Evolutionary conservation across 2,113 vertebrate genomes (phyloP), one percentile per base, ranked within the genome.

Genomic region (Ammodytes dubius): DNA sequence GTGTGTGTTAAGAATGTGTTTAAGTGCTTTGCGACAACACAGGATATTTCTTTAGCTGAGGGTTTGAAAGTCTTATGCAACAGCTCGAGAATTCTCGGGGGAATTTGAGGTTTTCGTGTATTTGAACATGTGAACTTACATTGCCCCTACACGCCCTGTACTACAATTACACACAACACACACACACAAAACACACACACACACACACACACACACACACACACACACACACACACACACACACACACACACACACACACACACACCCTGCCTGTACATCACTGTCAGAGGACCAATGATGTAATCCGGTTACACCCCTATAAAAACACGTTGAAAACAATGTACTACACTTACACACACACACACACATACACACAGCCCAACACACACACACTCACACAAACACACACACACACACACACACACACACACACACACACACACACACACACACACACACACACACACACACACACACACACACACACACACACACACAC

Each of bases 251-350:
- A 27, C 27, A 27, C 27, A 27, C 27, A 27, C 27, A 27, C 27
- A 27, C 27, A 27, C 27, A 27, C 27, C 27, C 27, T 27, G 79
- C 83, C 82, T 9, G 35, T 58, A 77, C 75, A 4, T 13, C 75
- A 70, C 79, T 88, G 84, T 88, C 82, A 82, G 77, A 89, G 90
- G 79, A 87, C 13, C 11, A 54, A 83, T 93, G 90, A 93, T 83
- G 90, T 91, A 88, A 92, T 88, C 61, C 73, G 74, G 91, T 92
- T 92, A 91, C 92, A 87, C 93, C 93, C 93, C 87, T 47, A 87
- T 72, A 79, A 88, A 89, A 89, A 87, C 87, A 90, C 12, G 50
- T 73, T 66, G 76, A 78, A 87, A 90, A 83, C 87, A 84, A 72
- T 79, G 81, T 64, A 77, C 63, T 73, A 75, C 59, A 65, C 69